These are phyloP conservation scores for Avahi laniger DNA, from an alignment of 2,797 vertebrate genomes.

Conservation along the genomic window DNA sequence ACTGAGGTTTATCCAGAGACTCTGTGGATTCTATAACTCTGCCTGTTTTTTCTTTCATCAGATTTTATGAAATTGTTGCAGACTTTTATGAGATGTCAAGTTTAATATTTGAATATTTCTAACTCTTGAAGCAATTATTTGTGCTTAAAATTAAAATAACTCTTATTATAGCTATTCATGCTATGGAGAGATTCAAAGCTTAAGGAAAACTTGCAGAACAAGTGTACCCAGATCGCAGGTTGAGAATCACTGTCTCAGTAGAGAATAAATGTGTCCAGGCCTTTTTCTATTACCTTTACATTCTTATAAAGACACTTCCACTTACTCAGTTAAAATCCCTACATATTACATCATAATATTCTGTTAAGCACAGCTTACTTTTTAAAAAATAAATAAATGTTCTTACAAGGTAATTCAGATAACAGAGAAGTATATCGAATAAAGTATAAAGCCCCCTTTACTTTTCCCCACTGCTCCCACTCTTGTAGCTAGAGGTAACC, in stretches of 20 bases:
- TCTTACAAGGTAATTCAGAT: neutral
- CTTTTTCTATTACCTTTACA: neutral
- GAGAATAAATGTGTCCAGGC: neutral
- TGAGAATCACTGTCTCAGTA: neutral
- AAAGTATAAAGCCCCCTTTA: neutral
- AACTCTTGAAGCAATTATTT: slow-evolving; percentile 17
- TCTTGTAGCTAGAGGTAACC: neutral
- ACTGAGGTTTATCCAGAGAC: neutral
- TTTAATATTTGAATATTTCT: slow-evolving; percentile 11
- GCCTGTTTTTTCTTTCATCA: neutral
- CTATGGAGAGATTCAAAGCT: neutral
- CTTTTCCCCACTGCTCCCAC: neutral
- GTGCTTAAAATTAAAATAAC: neutral
- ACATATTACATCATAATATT: neutral
- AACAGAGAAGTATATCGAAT: neutral
- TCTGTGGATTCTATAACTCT: neutral
- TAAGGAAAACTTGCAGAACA: neutral
- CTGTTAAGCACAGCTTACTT: neutral
- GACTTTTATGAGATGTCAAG: neutral
- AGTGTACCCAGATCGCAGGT: too few species aligned
- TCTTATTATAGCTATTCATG: neutral
- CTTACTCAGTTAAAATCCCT: neutral
- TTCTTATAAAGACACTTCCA: neutral
- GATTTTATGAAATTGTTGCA: neutral
- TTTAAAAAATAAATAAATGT: neutral